Conservation (phyloP, 1,140 invertebrate genomes). For the Dolichoris vasculosae region DNA sequence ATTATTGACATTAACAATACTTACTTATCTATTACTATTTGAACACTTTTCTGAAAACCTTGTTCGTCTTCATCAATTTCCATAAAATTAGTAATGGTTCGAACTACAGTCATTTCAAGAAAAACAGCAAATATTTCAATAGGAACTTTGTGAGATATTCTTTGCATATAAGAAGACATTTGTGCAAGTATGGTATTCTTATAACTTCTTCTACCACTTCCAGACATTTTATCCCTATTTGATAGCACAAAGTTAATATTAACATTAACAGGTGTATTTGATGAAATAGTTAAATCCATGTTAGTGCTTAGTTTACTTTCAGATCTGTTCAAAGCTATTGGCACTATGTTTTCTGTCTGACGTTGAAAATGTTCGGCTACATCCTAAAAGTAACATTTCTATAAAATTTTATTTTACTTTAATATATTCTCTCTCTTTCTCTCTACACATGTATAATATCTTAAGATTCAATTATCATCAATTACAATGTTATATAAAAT, state of each 20-base stretch:
- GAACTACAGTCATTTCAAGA: conserved; percentile 75
- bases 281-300: conserved; percentile 58
- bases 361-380: conserved; percentile 77
- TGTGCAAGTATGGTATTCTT: conserved; percentile 75
- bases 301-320: conserved; percentile 67
- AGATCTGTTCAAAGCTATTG: conserved; percentile 61
- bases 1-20: conserved; percentile 53
- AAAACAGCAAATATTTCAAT: conserved; percentile 78
- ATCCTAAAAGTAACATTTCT: conserved; percentile 59
- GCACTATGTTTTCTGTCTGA: conserved; percentile 62
- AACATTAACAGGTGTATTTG: conserved; percentile 61
- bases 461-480: no score
- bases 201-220: conserved; percentile 72
- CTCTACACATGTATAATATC: no score
- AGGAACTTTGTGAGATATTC: conserved; percentile 75
- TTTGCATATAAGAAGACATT: conserved; percentile 75
- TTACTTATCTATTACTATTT: conserved; percentile 78
- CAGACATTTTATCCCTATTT: conserved; percentile 75
- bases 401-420: not conserved
- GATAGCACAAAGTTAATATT: conserved; percentile 74
- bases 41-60: conserved; percentile 76
- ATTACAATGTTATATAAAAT: not conserved
- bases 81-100: conserved; percentile 76
- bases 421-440: no score
- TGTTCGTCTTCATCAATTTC: conserved; percentile 77